Base-by-base conservation (phyloP, 2,113 vertebrate genomes). In the Romanogobio albipinnatus region DNA sequence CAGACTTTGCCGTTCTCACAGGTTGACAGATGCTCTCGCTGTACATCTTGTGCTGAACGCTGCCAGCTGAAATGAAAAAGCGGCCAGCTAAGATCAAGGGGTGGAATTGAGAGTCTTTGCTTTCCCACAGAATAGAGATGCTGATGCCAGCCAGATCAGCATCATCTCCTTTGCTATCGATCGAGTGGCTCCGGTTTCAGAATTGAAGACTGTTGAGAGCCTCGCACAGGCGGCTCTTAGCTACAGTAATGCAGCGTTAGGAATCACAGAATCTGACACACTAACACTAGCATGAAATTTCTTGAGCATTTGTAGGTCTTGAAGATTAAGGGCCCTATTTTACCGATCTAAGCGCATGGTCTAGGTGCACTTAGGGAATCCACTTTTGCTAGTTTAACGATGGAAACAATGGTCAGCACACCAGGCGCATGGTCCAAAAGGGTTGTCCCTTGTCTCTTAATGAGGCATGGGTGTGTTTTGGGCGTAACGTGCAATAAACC, bases 111-210 rank as follows among this genome's bases (percentile, higher is more conserved):
- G 71, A 74, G 66, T 61, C 85, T 70, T 49, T 47, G 59, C 36
- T 51, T 56, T 80, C 58, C 62, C 79, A 68, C 62, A 61, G 70
- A 87, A 84, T 81, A 58, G 47, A 85, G 78, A 87, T 81, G 87
- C 79, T 81, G 83, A 85, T 87, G 70, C 19, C 64, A 77, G 80
- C 53, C 78, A 71, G 62, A 79, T 87, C 59, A 62, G 84, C 56
- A 84, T 86, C 82, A 76, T 74, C 71, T 71, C 81, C 75, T 84
- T 43, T 22, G n/a, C 47, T 74, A 88, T 86, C 45, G 77, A 86
- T 88, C 84, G 51, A 36, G 33, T 58, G 74, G 47, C 81, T 71
- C 53, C 61, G 45, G 84, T 59, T 82, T 64, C 22, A 73, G 75
- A 75, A 36, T 36, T 87, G 51, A 61, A 78, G 61, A 81, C 22